Evolutionary conservation across 2,113 vertebrate species (phyloP), one percentile per base, ranked within the genome.

Genomic region (Corythornis vintsioides): DNA sequence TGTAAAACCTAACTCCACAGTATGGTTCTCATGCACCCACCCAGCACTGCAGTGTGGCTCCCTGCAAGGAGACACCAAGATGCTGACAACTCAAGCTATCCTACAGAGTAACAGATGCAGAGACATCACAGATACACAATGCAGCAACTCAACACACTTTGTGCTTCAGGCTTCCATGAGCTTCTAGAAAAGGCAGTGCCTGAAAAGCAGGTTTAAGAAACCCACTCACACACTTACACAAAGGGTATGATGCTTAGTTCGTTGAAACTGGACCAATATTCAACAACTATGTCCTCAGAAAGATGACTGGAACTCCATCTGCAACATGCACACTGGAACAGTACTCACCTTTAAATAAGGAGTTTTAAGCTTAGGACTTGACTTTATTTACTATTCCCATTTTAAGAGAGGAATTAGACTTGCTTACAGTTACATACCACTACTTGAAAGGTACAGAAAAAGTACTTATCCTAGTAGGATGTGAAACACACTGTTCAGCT

Each of bases 81-180:
- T 1, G 9, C 55, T 13, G 40, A 33, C 19, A 67, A 8, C 15
- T 48, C 38, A 7, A 26, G 9, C 42, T 1, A 15, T 1, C 14
- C 72, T 16, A 19, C 9, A 16, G 15, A 22, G 26, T 2, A 24
- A 31, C 29, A 85, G 48, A 48, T 0, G 0, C 50, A 13, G 1
- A 24, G 1, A 2, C 4, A 2, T 3, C 18, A 25, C 0, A 0
- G 42, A 38, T 3, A 28, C 9, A 35, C 22, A 45, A 15, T 1
- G 33, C 59, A 73, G 35, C 63, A 82, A 6, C n/a, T 35, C 65
- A 26, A 18, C 33, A 9, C 29, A 28, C 40, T n/a, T 3, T 0
- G 11, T 59, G 66, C 81, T 67, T 64, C 59, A 20, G 48, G 10
- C 15, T 82, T 50, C 61, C 40, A 21, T 2, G 3, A 11, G 15